Conservation (phyloP, 1,140 invertebrate genomes). For the Lasioglossum albipes region DNA sequence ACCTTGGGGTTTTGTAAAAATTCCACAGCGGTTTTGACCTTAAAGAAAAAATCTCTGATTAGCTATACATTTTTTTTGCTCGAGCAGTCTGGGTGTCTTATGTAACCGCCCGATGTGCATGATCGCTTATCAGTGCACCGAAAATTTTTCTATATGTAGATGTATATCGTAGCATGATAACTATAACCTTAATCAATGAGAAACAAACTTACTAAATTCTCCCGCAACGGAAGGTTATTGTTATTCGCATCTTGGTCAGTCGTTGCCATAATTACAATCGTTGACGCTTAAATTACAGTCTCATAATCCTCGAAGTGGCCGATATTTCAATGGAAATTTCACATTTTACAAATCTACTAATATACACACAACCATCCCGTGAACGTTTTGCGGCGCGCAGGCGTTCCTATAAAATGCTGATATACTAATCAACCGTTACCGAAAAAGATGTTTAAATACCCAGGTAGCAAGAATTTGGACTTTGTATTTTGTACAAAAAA, state of each 20-base stretch:
- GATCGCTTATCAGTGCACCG: background rate
- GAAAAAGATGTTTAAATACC: background rate
- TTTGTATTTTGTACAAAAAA: constrained; percentile 22
- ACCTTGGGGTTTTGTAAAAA: constrained; percentile 93
- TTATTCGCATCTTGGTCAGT: constrained; percentile 63
- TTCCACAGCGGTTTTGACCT: constrained; percentile 92
- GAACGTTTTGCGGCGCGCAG: constrained; percentile 23
- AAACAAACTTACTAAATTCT: constrained; percentile 68
- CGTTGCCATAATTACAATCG: constrained; percentile 51
- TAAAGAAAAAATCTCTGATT: constrained; percentile 59
- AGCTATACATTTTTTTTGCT: background rate
- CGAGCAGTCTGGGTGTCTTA: background rate
- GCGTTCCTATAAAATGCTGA: constrained; percentile 33
- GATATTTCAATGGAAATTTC: constrained; percentile 44
- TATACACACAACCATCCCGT: constrained; percentile 24
- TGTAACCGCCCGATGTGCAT: background rate
- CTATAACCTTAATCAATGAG: constrained; percentile 20
- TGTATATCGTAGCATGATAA: background rate
- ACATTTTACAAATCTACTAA: constrained; percentile 33
- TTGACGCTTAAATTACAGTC: constrained; percentile 1
- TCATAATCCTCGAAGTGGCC: constrained; percentile 19
- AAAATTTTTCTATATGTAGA: background rate
- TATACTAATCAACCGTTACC: background rate
- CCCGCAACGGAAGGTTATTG: constrained; percentile 60
- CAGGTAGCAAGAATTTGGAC: background rate